Conservation (phyloP, 2,797 vertebrate species). For the Gila robusta region DNA sequence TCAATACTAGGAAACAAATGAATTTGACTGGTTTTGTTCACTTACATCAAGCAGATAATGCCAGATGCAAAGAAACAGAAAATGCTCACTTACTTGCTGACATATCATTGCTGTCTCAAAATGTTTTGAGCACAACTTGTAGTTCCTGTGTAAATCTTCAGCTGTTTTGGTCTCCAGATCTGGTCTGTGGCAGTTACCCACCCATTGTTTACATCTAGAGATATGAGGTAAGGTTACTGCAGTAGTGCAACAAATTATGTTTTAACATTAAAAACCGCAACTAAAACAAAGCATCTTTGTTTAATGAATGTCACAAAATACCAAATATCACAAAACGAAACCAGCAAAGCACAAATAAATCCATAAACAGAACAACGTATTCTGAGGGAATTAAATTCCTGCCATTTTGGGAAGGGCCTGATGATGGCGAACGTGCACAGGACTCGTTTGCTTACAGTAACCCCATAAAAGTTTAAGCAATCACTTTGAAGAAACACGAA, state of each 20-base stretch:
- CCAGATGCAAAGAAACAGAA: background rate
- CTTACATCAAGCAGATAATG: background rate
- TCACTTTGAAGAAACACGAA: conserved; percentile 31
- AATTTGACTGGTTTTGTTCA: background rate
- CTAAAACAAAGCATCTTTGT: background rate
- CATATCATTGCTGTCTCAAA: conserved; percentile 94
- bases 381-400: conserved; percentile 24
- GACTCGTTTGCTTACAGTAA: conserved; percentile 40
- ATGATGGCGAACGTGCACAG: conserved; percentile 55
- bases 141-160: conserved; percentile 91
- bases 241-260: background rate
- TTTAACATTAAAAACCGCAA: background rate
- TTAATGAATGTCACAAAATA: background rate
- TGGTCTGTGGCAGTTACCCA: conserved; percentile 89
- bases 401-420: conserved; percentile 56
- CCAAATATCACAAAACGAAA: background rate
- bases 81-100: conserved; percentile 82
- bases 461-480: conserved; percentile 45
- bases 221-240: conserved; percentile 15
- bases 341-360: background rate
- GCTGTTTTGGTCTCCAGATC: conserved; percentile 91
- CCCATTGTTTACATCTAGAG: conserved; percentile 87
- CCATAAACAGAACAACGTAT: conserved; percentile 12
- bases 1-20: background rate
- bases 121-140: conserved; percentile 93